Evolutionary conservation across 2,113 vertebrate species (phyloP), one percentile per base, ranked within the genome.

Genomic region (Dasypus novemcinctus): DNA sequence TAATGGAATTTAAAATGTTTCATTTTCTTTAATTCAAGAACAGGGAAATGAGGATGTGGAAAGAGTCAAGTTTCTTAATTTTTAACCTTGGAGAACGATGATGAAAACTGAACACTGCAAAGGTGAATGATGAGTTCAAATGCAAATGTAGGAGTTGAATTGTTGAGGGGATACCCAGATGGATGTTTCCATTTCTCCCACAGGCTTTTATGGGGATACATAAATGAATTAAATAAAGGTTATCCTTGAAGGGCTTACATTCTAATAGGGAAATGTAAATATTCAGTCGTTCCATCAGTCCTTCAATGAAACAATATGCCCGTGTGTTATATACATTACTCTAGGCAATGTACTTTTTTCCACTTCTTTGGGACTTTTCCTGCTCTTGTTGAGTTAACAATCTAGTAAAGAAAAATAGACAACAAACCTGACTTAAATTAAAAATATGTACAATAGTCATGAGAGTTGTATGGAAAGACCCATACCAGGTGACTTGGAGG

Each of bases 191-290:
- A 25, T 71, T 80, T 88, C 33, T 18, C 92, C 46, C 85, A 59
- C 43, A 41, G 54, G 9, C 12, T 52, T 54, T 87, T 91, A 64
- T 82, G 7, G 27, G 20, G 63, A 71, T 29, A 71, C 23, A 18
- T 31, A 81, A 72, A 38, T 92, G n/a, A 79, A 68, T 89, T 54
- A 86, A 95, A 89, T 49, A 61, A 96, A 93, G 49, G 12, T 41
- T 68, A 18, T 38, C 49, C 57, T 69, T 87, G 7, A 94, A 69
- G 38, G 31, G 36, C 6, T 76, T 52, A 52, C 4, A 2, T 1
- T 87, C 81, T 96, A 23, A 23, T 57, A 74, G 25, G 64, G 29
- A 14, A 38, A 83, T 59, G 21, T 27, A 41, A 54, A 31, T 52
- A 83, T n/a, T 80, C 52, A 81, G 61, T 21, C 33, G 23, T 29